Base-by-base conservation (phyloP, 2,797 vertebrate species). In the Sebastiscus tertius region DNA sequence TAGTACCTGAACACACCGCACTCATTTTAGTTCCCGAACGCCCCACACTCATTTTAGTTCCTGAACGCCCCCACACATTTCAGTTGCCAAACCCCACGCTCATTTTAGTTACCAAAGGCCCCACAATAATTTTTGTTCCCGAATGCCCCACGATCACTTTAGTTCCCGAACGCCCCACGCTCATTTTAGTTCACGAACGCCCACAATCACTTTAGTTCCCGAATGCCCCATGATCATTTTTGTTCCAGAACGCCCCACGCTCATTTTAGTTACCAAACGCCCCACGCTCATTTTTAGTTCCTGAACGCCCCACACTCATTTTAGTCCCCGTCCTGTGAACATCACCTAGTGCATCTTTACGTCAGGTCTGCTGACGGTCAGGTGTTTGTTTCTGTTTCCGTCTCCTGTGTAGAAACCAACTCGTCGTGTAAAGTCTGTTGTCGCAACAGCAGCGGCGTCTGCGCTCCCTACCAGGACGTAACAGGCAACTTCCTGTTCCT, bases 391-490 rank as follows among this genome's bases (percentile, higher is more conserved):
- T 46, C 42, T 46, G 42, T 18, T 12, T 29, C 10, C 29, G 33
- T 10, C 29, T 61, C 10, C 29, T 33, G 29, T 4, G 3, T 26
- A 95, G 94, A 95, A 67, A 99, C 97, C 0, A 93, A 97, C 75
- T 87, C 96, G 10, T 98, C 98, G 0, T 99, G 98, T 93, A 97
- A 97, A 83, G 98, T 99, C 68, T 99, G 98, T 91, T 99, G 98
- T 74, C 94, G 96, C 22, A 90, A 94, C 8, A 27, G 49, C 11
- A 61, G 83, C 1, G 96, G 96, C 20, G 85, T 88, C 2, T 99
- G 98, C 20, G 66, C 87, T 0, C 98, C 98, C 0, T 97, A 97
- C 1, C 82, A 93, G 0, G 92, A 97, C 6, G 1, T 52, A 0
- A 14, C 4, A 0, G 90, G 95, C 0, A 82, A 88, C 75, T 97